These are phyloP conservation scores for Gasterosteus nipponicus DNA, from an alignment of 2,113 vertebrate genomes.

Conservation along the genomic window DNA sequence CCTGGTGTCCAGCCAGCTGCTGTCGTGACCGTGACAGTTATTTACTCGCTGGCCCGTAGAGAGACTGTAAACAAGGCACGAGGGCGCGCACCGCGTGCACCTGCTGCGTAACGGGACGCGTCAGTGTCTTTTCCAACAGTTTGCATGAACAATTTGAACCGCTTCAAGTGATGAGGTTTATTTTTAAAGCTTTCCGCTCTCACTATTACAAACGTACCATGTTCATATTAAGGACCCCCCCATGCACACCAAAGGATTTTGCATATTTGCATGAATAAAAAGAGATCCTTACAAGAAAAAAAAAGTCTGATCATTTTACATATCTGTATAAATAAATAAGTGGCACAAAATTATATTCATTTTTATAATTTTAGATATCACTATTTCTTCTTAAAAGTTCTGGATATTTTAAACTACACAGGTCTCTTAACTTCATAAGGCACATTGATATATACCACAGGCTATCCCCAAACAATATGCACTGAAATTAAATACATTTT, in stretches of 20 bases:
- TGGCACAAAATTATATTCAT: background rate
- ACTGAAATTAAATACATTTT: background rate
- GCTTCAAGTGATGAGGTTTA: background rate
- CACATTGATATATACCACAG: conserved; percentile 44
- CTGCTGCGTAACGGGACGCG: conserved; percentile 15
- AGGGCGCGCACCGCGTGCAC: conserved; percentile 20
- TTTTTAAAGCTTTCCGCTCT: background rate
- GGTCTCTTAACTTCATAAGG: conserved; percentile 24
- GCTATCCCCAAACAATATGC: background rate
- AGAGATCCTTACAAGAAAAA: no score
- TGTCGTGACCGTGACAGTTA: conserved; percentile 47
- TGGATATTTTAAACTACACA: background rate
- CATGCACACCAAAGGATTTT: background rate
- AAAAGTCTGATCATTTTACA: background rate
- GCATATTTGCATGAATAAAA: background rate
- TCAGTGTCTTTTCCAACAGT: background rate
- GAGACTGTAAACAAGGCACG: conserved; percentile 60
- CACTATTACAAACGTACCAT: background rate
- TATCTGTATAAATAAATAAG: background rate
- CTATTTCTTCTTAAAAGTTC: background rate
- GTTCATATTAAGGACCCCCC: no score
- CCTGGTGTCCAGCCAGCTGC: conserved; percentile 75
- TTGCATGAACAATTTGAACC: background rate
- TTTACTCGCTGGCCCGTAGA: conserved; percentile 58
- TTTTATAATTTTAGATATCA: background rate